Evolutionary conservation across 2,888 invertebrate species (phyloP).

Genomic region (Lingula anatina): DNA sequence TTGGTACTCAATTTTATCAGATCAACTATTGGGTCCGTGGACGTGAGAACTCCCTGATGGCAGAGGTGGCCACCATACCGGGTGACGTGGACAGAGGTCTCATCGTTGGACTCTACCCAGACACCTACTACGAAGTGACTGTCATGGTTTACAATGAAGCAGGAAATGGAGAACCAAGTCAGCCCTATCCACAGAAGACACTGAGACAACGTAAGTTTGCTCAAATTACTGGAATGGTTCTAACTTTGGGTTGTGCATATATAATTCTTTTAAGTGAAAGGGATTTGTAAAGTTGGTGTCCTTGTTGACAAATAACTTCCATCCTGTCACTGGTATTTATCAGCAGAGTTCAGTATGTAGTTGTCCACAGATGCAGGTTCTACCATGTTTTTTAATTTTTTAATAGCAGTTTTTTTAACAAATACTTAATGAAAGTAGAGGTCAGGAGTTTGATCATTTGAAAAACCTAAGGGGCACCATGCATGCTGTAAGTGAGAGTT

Average conservation of each 20-base stretch:
- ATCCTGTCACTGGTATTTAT: too few relatives aligned
- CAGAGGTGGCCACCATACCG: conserved; percentile 60
- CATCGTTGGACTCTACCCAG: conserved; percentile 86
- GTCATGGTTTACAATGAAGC: conserved; percentile 95
- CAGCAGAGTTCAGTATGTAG: too few relatives aligned
- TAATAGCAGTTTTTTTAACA: too few relatives aligned
- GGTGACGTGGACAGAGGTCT: conserved; percentile 79
- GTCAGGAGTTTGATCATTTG: too few relatives aligned
- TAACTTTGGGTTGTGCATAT: not conserved
- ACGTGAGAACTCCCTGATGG: too few relatives aligned
- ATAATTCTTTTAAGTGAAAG: not conserved
- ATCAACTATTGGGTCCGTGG: conserved; percentile 29
- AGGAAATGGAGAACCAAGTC: conserved; percentile 93
- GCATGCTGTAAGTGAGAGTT: too few relatives aligned
- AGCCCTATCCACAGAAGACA: conserved; percentile 65
- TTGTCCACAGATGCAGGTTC: too few relatives aligned
- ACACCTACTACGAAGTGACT: conserved; percentile 86
- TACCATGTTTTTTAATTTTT: too few relatives aligned
- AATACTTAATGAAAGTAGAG: too few relatives aligned
- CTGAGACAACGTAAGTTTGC: conserved; percentile 41
- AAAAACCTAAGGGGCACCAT: too few relatives aligned
- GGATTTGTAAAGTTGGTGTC: not conserved
- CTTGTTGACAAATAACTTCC: not conserved
- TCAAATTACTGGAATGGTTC: not conserved
- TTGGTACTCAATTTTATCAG: conserved; percentile 11